phyloP scores from a whole-genome alignment of 2,888 invertebrate species.

The Chironomus tentans region DNA sequence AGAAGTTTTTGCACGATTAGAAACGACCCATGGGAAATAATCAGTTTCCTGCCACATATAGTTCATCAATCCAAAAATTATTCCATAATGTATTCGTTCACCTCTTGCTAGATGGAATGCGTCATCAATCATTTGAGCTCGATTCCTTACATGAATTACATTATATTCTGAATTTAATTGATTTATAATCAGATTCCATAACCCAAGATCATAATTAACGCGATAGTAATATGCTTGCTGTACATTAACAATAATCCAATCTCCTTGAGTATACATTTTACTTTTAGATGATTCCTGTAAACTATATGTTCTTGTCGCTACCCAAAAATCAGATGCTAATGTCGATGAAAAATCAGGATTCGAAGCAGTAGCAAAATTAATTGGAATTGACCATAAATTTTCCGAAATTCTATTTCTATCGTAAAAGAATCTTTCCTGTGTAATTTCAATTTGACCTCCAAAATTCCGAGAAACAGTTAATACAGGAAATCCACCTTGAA shows the following conservation, averaged over 20 bases:
- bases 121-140: constrained; percentile 75
- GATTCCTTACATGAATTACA: constrained; percentile 54
- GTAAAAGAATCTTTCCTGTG: constrained; percentile 13
- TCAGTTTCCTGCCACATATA: constrained; percentile 60
- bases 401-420: neutral
- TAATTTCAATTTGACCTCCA: constrained; percentile 38
- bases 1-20: constrained; percentile 45
- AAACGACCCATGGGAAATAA: constrained; percentile 72
- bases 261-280: constrained; percentile 44
- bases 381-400: constrained; percentile 59
- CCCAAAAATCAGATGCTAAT: constrained; percentile 49
- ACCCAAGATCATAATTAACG: constrained; percentile 53
- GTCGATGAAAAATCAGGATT: constrained; percentile 51
- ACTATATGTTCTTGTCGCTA: constrained; percentile 38
- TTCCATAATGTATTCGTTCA: constrained; percentile 49
- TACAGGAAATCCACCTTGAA: constrained; percentile 69
- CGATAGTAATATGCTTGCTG: constrained; percentile 57
- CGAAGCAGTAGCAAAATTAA: constrained; percentile 53
- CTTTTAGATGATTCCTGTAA: constrained; percentile 38
- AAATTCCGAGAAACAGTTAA: constrained; percentile 47
- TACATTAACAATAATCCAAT: constrained; percentile 54
- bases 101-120: constrained; percentile 63
- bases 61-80: constrained; percentile 55
- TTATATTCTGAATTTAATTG: constrained; percentile 42
- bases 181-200: constrained; percentile 47